Conservation (phyloP, 1,140 invertebrate genomes). For the Harpegnathos saltator region DNA sequence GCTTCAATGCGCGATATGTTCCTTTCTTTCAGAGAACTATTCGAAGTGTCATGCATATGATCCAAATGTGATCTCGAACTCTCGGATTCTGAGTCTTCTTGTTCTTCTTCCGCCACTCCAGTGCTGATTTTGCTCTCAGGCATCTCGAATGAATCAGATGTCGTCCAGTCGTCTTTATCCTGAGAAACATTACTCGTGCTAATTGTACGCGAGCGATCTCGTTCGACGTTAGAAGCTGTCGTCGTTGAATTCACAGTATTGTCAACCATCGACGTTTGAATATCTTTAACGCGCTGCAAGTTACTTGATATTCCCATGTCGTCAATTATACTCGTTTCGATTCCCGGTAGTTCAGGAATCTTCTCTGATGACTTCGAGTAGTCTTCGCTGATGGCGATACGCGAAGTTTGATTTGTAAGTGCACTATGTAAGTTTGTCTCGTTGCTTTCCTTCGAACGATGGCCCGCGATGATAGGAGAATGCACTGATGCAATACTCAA, state of each 20-base stretch:
- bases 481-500: slow-evolving; percentile 17
- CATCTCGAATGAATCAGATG: slow-evolving; percentile 75
- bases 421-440: background rate
- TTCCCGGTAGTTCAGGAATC: background rate
- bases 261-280: background rate
- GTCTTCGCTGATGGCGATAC: background rate
- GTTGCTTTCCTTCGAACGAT: slow-evolving; percentile 35
- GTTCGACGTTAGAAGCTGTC: background rate
- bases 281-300: background rate
- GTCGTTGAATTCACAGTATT: background rate
- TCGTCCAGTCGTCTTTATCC: slow-evolving; percentile 73
- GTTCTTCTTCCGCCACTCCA: background rate
- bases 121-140: slow-evolving; percentile 49
- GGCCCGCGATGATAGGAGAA: slow-evolving; percentile 19
- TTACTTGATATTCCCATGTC: background rate
- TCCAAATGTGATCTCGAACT: slow-evolving; percentile 12
- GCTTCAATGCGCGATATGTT: slow-evolving; percentile 22
- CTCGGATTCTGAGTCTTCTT: slow-evolving; percentile 22
- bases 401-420: background rate
- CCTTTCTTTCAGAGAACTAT: slow-evolving; percentile 6
- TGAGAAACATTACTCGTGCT: slow-evolving; percentile 18
- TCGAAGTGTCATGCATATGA: slow-evolving; percentile 15
- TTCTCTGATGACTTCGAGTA: slow-evolving; percentile 9
- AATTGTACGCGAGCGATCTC: slow-evolving; percentile 31
- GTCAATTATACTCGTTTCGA: background rate